Evolutionary conservation across 2,113 vertebrate species (phyloP).

Genomic region (Elgaria multicarinata): DNA sequence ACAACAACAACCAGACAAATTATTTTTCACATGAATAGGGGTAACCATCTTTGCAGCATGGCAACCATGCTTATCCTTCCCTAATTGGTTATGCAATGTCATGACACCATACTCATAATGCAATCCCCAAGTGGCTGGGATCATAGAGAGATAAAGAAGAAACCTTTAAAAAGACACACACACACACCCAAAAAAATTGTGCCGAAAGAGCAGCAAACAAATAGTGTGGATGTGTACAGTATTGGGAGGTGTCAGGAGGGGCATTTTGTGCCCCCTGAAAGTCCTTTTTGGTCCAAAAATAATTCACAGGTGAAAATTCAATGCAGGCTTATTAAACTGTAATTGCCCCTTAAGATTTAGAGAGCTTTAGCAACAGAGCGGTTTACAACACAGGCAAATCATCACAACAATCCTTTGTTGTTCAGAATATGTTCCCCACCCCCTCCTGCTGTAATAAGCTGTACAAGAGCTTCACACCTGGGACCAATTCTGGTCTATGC

Average conservation of each 20-base stretch:
- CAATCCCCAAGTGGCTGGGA: neutral
- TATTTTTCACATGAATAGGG: neutral
- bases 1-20: no score
- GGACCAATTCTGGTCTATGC: slow-evolving; percentile 59
- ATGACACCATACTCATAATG: neutral
- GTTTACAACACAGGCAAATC: slow-evolving; percentile 36
- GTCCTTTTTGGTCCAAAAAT: neutral
- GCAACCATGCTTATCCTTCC: no score
- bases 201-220: neutral
- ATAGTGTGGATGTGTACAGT: neutral
- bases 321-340: neutral
- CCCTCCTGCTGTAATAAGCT: slow-evolving; percentile 39
- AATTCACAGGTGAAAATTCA: neutral
- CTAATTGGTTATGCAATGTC: neutral
- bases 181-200: neutral
- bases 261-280: neutral
- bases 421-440: slow-evolving; percentile 2
- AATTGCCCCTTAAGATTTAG: neutral
- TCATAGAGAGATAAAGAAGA: neutral
- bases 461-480: slow-evolving; percentile 52
- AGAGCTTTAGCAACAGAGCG: slow-evolving; percentile 1
- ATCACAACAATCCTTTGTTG: slow-evolving; percentile 34
- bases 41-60: neutral
- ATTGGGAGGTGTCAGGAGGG: no score
- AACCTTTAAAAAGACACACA: neutral